These are phyloP conservation scores for Zootermopsis nevadensis DNA, from an alignment of 2,888 invertebrate genomes.

Conservation along the genomic window DNA sequence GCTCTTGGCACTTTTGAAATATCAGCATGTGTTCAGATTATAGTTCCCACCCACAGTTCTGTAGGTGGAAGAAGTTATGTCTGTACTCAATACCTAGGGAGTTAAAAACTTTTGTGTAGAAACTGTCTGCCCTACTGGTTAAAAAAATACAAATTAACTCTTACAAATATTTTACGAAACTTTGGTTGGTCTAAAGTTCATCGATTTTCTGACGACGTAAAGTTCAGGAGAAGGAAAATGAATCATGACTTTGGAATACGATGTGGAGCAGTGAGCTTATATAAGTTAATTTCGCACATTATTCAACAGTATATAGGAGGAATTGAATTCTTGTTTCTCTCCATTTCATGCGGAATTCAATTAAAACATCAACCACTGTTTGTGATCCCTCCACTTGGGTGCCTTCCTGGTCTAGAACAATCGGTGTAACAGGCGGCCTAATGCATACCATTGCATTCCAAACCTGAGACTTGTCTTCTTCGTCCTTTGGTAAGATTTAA, in stretches of 20 bases:
- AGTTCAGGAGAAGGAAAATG: not conserved
- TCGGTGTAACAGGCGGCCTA: too few relatives aligned
- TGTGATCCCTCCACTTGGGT: not conserved
- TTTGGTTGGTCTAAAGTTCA: slow-evolving; percentile 34
- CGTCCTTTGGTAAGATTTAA: too few relatives aligned
- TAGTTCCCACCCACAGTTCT: too few relatives aligned
- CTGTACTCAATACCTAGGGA: too few relatives aligned
- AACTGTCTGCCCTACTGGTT: slow-evolving; percentile 32
- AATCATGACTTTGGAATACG: not conserved
- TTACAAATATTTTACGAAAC: slow-evolving; percentile 36
- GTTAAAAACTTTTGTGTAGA: not conserved
- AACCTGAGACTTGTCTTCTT: too few relatives aligned
- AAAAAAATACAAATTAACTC: slow-evolving; percentile 21
- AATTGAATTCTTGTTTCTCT: slow-evolving; percentile 40
- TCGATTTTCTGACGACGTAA: not conserved
- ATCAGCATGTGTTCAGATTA: not conserved
- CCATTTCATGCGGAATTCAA: slow-evolving; percentile 48
- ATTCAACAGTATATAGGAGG: slow-evolving; percentile 12
- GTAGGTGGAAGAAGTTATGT: not conserved
- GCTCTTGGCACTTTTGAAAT: not conserved
- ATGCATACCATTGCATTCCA: too few relatives aligned
- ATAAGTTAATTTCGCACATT: slow-evolving; percentile 24
- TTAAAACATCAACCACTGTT: slow-evolving; percentile 43
- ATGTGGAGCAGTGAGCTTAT: not conserved
- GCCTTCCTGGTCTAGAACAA: too few relatives aligned